These are phyloP conservation scores for Nylanderia fulva DNA, from an alignment of 1,140 invertebrate species.

Conservation along the genomic window DNA sequence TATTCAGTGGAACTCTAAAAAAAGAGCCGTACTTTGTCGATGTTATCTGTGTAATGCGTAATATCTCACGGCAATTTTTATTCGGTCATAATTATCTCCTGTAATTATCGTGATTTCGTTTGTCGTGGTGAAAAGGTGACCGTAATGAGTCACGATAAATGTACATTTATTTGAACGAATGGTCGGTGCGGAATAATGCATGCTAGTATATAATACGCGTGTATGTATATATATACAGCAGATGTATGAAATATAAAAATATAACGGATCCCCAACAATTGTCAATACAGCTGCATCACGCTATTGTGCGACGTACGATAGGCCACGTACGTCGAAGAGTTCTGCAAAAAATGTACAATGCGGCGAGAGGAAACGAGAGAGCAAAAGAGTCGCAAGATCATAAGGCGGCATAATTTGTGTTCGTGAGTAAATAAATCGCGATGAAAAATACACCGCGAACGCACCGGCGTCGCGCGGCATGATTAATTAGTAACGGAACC, in stretches of 20 bases:
- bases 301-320: background rate
- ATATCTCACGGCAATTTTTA: constrained; percentile 34
- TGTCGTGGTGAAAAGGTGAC: background rate
- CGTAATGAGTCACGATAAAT: constrained; percentile 15
- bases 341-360: background rate
- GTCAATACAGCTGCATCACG: background rate
- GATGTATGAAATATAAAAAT: constrained; percentile 39
- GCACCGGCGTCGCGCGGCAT: constrained; percentile 35
- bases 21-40: constrained; percentile 37
- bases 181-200: background rate
- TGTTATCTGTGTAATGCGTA: background rate
- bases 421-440: constrained; percentile 65
- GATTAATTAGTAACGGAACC: constrained; percentile 74
- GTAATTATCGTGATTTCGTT: constrained; percentile 21
- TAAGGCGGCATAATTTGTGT: constrained; percentile 25
- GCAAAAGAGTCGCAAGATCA: constrained; percentile 20
- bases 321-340: background rate
- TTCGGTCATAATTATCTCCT: constrained; percentile 18
- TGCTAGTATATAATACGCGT: no score
- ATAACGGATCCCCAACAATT: constrained; percentile 2
- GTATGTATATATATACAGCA: background rate
- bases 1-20: constrained; percentile 41
- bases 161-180: constrained; percentile 3
- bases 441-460: constrained; percentile 57
- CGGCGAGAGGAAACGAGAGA: background rate